A percentile compares a stretch with the other conserved stretches of the same genome.
phyloP scores from a whole-genome alignment of 2,888 invertebrate species.

The Aplocera efformata region DNA sequence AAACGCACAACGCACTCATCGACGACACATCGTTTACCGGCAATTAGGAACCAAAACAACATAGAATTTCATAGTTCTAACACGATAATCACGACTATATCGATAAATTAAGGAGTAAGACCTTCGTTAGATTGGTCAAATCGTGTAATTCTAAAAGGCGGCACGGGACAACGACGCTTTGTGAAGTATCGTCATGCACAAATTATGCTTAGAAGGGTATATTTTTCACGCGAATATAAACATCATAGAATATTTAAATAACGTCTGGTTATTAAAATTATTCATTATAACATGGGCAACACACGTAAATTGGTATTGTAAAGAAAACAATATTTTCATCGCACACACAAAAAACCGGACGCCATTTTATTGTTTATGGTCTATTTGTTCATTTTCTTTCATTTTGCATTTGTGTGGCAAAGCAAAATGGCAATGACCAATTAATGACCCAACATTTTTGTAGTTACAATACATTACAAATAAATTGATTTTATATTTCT shows the following conservation, averaged over 20 bases:
- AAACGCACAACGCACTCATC: slow-evolving; percentile 69
- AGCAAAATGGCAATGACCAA: not conserved
- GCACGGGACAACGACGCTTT: slow-evolving; percentile 72
- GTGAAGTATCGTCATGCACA: slow-evolving; percentile 64
- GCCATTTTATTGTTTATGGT: slow-evolving; percentile 80
- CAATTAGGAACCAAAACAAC: slow-evolving; percentile 31
- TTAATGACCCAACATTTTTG: not conserved
- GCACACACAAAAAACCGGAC: slow-evolving; percentile 79
- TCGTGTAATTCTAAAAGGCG: slow-evolving; percentile 66
- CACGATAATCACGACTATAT: slow-evolving; percentile 29
- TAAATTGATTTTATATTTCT: too few species aligned
- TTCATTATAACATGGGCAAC: slow-evolving; percentile 32
- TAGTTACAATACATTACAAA: too few species aligned
- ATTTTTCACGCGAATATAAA: slow-evolving; percentile 33
- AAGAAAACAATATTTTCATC: slow-evolving; percentile 73
- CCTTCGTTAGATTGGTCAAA: slow-evolving; percentile 52
- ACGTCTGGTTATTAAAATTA: slow-evolving; percentile 29
- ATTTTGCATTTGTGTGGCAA: slow-evolving; percentile 19
- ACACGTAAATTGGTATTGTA: slow-evolving; percentile 42
- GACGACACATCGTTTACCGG: slow-evolving; percentile 59
- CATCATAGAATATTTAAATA: slow-evolving; percentile 36
- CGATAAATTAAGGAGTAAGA: slow-evolving; percentile 39
- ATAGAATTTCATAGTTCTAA: slow-evolving; percentile 38
- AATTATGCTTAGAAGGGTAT: slow-evolving; percentile 41
- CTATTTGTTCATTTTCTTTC: slow-evolving; percentile 38